Conservation (phyloP, 2,113 vertebrate genomes). For the Ictalurus furcatus region DNA sequence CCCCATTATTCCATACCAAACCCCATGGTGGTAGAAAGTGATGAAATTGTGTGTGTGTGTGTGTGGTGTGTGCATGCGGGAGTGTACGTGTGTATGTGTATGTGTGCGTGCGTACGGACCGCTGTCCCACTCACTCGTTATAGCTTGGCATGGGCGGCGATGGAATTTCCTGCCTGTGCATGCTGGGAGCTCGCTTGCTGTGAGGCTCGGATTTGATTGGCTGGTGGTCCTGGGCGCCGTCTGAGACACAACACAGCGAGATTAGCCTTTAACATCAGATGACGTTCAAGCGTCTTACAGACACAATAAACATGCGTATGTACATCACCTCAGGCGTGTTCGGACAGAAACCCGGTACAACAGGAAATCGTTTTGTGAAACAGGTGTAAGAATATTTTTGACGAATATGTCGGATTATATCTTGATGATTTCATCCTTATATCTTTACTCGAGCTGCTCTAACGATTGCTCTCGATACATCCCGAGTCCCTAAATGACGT, state of each 20-base stretch:
- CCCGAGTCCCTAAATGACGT: no score
- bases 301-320: neutral
- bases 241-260: conserved; percentile 36
- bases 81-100: neutral
- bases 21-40: neutral
- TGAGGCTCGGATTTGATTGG: conserved; percentile 87
- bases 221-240: conserved; percentile 69
- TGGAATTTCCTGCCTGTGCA: conserved; percentile 82
- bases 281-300: neutral
- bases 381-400: neutral
- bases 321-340: neutral
- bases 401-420: neutral
- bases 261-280: neutral
- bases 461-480: no score
- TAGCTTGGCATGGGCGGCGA: conserved; percentile 76
- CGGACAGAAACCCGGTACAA: no score
- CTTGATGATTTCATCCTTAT: neutral
- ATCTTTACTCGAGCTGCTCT: no score
- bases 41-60: neutral
- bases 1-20: neutral
- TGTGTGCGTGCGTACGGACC: neutral
- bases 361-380: neutral
- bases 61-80: neutral
- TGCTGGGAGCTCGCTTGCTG: conserved; percentile 65
- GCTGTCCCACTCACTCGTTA: conserved; percentile 81